A percentile compares a stretch with the other conserved stretches of the same genome.
phyloP scores from a whole-genome alignment of 2,888 invertebrate genomes.

The Drosophila pegasa region DNA sequence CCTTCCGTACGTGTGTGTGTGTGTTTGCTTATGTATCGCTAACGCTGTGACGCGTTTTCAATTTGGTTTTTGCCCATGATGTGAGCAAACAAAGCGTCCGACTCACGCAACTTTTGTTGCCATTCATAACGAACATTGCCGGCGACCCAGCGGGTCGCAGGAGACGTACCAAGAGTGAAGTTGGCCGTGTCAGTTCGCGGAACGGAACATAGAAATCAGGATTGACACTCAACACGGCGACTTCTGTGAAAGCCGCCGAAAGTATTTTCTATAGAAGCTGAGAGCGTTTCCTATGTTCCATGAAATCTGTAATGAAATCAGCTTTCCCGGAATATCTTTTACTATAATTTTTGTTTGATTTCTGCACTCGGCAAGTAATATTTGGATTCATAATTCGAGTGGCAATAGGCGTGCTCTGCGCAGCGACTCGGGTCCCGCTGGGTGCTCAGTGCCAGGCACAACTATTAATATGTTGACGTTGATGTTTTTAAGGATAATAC shows the following conservation, averaged over 20 bases:
- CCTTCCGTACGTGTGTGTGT: background rate
- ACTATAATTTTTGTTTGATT: too few species aligned
- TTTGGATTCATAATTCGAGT: background rate
- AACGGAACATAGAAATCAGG: background rate
- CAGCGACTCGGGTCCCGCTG: constrained; percentile 9
- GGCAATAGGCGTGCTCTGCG: background rate
- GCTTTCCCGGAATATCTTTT: background rate
- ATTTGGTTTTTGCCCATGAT: constrained; percentile 50
- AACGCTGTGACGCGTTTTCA: constrained; percentile 45
- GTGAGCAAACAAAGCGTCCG: constrained; percentile 43
- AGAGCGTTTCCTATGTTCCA: background rate
- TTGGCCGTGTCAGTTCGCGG: background rate
- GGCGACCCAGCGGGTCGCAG: constrained; percentile 7
- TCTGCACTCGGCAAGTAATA: too few species aligned
- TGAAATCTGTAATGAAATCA: background rate
- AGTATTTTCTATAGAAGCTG: background rate
- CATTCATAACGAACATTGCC: background rate
- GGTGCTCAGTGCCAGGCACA: constrained; percentile 2
- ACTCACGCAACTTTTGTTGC: constrained; percentile 23
- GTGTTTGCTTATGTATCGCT: constrained; percentile 40
- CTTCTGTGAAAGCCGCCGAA: background rate
- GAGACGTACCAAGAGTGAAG: background rate
- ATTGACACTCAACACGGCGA: background rate
- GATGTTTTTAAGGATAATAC: constrained; percentile 40
- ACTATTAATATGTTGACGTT: constrained; percentile 43